These are phyloP conservation scores for Hydrochoerus hydrochaeris DNA, from an alignment of 2,113 vertebrate species.

Conservation along the genomic window DNA sequence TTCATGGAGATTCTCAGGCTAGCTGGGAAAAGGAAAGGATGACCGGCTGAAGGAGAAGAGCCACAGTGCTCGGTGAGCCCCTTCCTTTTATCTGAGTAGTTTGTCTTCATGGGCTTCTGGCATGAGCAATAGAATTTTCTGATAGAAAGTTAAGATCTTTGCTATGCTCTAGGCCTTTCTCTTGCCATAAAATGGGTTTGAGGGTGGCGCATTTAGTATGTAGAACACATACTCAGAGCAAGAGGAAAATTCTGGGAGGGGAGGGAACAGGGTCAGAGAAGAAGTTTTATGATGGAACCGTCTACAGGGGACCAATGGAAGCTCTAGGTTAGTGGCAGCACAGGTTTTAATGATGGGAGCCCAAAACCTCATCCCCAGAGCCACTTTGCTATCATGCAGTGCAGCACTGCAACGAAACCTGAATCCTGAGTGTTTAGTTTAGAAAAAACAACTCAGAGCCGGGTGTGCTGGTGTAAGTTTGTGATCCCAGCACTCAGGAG, in stretches of 20 bases:
- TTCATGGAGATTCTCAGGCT: not conserved
- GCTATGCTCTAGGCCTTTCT: not conserved
- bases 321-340: not conserved
- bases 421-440: not conserved
- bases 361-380: not conserved
- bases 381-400: not conserved
- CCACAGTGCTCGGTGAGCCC: not conserved
- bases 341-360: not conserved
- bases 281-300: not conserved
- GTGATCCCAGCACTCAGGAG: no score
- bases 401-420: not conserved
- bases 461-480: no score
- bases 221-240: not conserved
- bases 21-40: not conserved
- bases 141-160: constrained; percentile 55
- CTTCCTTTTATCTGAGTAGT: constrained; percentile 55
- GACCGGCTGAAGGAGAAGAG: constrained; percentile 24
- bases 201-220: not conserved
- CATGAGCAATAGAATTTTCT: constrained; percentile 13
- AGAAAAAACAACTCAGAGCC: not conserved
- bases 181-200: not conserved
- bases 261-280: not conserved
- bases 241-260: not conserved
- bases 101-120: constrained; percentile 55
- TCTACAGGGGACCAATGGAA: not conserved